Base-by-base conservation (phyloP, 2,797 vertebrate genomes). In the Sebastes variabilis region DNA sequence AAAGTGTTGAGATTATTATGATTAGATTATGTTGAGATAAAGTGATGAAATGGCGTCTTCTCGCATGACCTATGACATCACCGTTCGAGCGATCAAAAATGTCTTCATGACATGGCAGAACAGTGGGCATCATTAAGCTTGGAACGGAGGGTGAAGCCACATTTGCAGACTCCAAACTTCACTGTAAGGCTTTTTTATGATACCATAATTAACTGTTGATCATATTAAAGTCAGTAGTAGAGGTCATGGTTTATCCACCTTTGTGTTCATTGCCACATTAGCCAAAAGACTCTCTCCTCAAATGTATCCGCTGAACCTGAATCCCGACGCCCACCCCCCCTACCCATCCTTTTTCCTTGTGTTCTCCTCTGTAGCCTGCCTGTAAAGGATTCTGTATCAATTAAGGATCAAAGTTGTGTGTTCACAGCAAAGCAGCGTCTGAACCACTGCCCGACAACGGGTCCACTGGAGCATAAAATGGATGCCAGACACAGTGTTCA, bases 351-450 rank as follows among this genome's bases (percentile, higher is more conserved):
- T 46, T 46, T 5, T 14, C 49, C 66, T 18, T 55, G 70, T 67
- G 55, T 72, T 75, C 46, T 68, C 69, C 59, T 81, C 49, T 80
- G 70, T 71, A 52, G 65, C 32, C 71, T 18, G 62, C 42, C 42
- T 82, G 78, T 81, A 65, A 76, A 68, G 16, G 77, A 73, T 62
- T 89, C 83, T 75, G 61, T 85, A 77, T 88, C 86, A 88, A 87
- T 90, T 79, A 87, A 81, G 78, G 82, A 87, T 90, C 80, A 89
- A 83, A 88, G 85, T 83, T 85, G 74, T 83, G 72, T 81, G 77
- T 87, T 73, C 84, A 82, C 68, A 83, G 82, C 77, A 72, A 72
- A 84, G 84, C 73, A 54, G 64, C 34, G 24, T 82, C 86, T 89
- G 88, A 92, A 85, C 64, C 38, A 55, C 72, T 87, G 87, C 74